These are phyloP conservation scores for Brachypalpus laphriformis DNA, from an alignment of 2,888 invertebrate species.

Conservation along the genomic window DNA sequence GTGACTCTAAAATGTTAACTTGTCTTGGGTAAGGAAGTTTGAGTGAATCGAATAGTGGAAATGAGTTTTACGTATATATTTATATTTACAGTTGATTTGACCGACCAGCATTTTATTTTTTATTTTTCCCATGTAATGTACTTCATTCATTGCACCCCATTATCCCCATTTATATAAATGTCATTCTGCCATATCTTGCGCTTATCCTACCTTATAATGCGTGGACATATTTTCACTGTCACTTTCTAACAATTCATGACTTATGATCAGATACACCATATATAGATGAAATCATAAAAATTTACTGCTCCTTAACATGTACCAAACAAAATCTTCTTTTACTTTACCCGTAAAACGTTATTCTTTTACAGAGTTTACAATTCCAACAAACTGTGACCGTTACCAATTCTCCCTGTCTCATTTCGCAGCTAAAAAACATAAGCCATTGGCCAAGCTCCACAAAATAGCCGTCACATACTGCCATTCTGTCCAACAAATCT, in stretches of 20 bases:
- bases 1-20: too few relatives aligned
- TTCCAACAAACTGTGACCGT: background rate
- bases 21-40: too few relatives aligned
- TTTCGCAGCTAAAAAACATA: background rate
- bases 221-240: background rate
- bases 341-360: background rate
- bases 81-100: too few relatives aligned
- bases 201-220: too few relatives aligned
- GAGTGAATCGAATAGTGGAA: too few relatives aligned
- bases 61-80: too few relatives aligned
- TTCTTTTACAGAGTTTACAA: background rate
- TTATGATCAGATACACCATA: background rate
- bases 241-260: background rate
- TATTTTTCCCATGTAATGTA: too few relatives aligned
- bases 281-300: background rate
- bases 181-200: too few relatives aligned
- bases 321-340: background rate
- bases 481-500: constrained; percentile 32
- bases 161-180: too few relatives aligned
- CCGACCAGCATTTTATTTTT: too few relatives aligned
- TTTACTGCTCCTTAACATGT: background rate
- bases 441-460: background rate
- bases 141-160: too few relatives aligned
- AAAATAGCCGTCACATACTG: constrained; percentile 15
- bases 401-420: background rate